Percentiles rank a stretch among this genome's conserved stretches.
Conservation (phyloP, 2,888 invertebrate genomes). For the Parasteatoda lunata region DNA sequence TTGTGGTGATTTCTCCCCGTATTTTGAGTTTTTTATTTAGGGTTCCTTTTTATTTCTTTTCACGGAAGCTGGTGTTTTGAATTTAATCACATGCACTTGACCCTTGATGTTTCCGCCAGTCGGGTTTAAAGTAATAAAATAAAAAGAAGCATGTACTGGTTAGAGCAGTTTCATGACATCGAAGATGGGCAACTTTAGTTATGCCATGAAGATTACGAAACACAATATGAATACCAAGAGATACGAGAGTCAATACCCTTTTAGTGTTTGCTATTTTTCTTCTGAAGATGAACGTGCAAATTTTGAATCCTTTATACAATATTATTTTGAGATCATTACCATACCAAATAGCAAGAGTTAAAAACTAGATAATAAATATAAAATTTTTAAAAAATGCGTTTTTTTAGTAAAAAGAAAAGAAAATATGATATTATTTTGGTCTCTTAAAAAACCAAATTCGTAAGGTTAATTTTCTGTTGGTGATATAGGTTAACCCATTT, state of each 20-base stretch:
- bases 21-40: not conserved
- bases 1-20: not conserved
- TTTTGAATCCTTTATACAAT: no score
- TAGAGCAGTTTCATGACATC: slow-evolving; percentile 25
- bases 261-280: no score
- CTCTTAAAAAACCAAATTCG: no score
- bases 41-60: not conserved
- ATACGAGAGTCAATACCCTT: slow-evolving; percentile 47
- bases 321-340: no score
- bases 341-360: no score
- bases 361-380: no score
- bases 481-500: no score
- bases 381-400: no score
- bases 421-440: no score
- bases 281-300: no score
- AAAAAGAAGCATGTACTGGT: slow-evolving; percentile 19
- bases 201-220: not conserved
- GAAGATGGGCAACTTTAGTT: slow-evolving; percentile 15
- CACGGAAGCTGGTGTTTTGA: slow-evolving; percentile 1
- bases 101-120: not conserved
- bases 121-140: not conserved
- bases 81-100: slow-evolving; percentile 23
- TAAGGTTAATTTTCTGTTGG: no score
- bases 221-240: slow-evolving; percentile 19
- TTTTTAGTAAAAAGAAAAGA: no score